Base-by-base conservation (phyloP, 2,113 vertebrate genomes). In the Oceanites oceanicus region DNA sequence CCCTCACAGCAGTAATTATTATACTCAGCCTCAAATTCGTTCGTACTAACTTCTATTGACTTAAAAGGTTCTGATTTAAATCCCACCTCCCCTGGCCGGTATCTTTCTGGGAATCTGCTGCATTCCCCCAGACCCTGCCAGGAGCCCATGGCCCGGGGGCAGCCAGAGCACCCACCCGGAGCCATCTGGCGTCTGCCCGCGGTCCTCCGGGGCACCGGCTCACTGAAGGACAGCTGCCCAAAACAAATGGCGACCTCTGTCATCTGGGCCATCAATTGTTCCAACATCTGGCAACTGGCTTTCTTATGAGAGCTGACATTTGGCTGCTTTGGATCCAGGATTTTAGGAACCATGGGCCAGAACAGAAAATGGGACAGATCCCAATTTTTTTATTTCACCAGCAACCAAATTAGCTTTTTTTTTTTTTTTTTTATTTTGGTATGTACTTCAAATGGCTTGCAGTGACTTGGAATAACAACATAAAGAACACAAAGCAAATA, bases 251-350 rank as follows among this genome's bases (percentile, higher is more conserved):
- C 63, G 89, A 97, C 95, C 97, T 92, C 94, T 97, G 97, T 75
- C 97, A 96, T 81, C 95, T 94, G 84, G 86, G 78, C 84, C 91
- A 97, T 97, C 93, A 95, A 97, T 97, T 96, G 94, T 94, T 94
- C 61, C 91, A 95, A 97, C 97, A 97, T 97, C 97, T 97, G 96
- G 96, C 94, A 86, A 74, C 68, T 81, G 72, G 79, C 68, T 97
- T 90, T 88, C 95, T 88, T 94, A 84, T 11, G 50, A 91, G 76
- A 94, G 68, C 86, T 89, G 91, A 77, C 94, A 96, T 95, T 94
- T 96, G 74, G 62, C 79, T 93, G 74, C 79, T 86, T 88, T 47
- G 42, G 83, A 77, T 14, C 25, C 23, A 66, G 52, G 72, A 55
- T 63, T 88, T 96, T 73, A 82, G 82, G 42, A 77, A 88, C 34